Evolutionary conservation across 2,888 invertebrate genomes (phyloP).

Genomic region (Leptinotarsa peninsularis): DNA sequence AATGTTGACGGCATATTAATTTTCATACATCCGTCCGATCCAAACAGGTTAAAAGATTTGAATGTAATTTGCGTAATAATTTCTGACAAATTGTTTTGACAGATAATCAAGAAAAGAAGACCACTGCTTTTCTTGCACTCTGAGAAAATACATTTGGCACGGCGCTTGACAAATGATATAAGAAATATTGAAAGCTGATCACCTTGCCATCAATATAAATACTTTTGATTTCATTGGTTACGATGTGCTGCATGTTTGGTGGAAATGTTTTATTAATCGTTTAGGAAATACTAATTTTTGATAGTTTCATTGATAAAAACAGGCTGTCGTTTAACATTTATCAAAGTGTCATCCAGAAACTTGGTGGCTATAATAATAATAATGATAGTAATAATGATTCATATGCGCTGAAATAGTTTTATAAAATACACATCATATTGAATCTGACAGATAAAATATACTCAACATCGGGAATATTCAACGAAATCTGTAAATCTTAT

Average conservation of each 20-base stretch:
- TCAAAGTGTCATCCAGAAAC: too few relatives aligned
- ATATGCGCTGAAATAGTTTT: too few relatives aligned
- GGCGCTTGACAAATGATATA: background rate
- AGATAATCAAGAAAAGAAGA: background rate
- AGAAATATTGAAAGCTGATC: background rate
- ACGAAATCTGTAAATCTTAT: too few relatives aligned
- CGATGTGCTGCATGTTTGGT: background rate
- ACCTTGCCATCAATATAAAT: background rate
- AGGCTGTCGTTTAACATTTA: too few relatives aligned
- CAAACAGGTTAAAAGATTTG: background rate
- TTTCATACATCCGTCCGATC: background rate
- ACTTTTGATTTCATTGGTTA: background rate
- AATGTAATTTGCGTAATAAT: conserved; percentile 7
- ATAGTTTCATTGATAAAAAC: too few relatives aligned
- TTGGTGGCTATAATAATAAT: too few relatives aligned
- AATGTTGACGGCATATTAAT: conserved; percentile 13
- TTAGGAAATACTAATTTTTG: too few relatives aligned
- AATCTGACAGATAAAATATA: too few relatives aligned
- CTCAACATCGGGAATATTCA: too few relatives aligned
- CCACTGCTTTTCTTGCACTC: conserved; percentile 1
- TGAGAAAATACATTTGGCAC: conserved; percentile 2
- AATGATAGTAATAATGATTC: too few relatives aligned
- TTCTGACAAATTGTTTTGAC: conserved; percentile 12
- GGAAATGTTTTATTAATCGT: too few relatives aligned
- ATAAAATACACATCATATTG: too few relatives aligned